These are phyloP conservation scores for Plumapathes pennacea DNA, from an alignment of 92 coral and sea anemone genomes.

Conservation along the genomic window DNA sequence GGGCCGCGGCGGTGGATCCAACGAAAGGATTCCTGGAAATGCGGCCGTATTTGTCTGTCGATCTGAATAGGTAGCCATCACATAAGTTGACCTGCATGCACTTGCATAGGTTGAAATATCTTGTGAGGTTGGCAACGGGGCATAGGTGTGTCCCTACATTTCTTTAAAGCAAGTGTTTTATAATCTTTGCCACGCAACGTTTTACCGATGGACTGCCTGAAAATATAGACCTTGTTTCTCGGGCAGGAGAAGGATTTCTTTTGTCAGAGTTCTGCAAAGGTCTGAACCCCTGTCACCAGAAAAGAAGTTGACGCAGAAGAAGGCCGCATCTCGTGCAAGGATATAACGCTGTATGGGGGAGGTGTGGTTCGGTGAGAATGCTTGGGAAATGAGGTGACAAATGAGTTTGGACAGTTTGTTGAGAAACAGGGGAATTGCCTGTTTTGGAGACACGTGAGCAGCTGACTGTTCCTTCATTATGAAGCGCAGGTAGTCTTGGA, in stretches of 20 bases:
- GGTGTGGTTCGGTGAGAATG: not conserved
- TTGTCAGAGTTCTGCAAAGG: conserved; percentile 12
- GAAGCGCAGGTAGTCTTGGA: conserved; percentile 9
- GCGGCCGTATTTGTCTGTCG: conserved; percentile 15
- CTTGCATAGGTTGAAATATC: conserved; percentile 1
- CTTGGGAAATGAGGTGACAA: not conserved
- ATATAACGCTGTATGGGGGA: conserved; percentile 7
- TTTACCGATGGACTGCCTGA: conserved; percentile 30
- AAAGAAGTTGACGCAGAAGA: conserved; percentile 23
- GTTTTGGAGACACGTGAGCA: conserved; percentile 28
- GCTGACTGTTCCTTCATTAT: conserved; percentile 28
- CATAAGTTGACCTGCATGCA: conserved; percentile 8
- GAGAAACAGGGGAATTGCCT: conserved; percentile 26
- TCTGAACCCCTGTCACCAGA: conserved; percentile 34
- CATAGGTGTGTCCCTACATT: conserved; percentile 1
- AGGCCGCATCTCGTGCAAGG: conserved; percentile 7
- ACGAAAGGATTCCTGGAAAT: conserved; percentile 13
- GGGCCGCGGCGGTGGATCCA: conserved; percentile 18
- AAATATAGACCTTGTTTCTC: conserved; percentile 21
- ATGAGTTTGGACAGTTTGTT: conserved; percentile 15
- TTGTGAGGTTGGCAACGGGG: conserved; percentile 12
- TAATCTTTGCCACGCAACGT: conserved; percentile 31
- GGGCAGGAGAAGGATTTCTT: conserved; percentile 26
- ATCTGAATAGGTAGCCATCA: conserved; percentile 12
- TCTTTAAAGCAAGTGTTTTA: conserved; percentile 3